phyloP scores from a whole-genome alignment of 2,113 vertebrate genomes.

The Cebidichthys violaceus region DNA sequence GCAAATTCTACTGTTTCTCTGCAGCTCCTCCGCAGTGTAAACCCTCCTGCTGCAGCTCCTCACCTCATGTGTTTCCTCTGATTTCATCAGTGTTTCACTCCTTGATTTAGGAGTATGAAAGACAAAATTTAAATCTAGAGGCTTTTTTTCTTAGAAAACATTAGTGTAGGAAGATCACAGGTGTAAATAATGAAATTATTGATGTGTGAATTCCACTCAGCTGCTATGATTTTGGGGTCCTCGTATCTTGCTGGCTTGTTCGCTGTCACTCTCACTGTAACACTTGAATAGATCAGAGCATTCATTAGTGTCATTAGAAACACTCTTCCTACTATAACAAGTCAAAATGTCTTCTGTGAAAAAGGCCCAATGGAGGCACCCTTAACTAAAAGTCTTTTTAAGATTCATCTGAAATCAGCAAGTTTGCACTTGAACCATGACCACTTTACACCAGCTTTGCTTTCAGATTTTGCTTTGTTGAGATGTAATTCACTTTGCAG shows the following conservation, averaged over 20 bases:
- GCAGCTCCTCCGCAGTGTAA: not conserved
- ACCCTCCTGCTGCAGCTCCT: not conserved
- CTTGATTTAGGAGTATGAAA: not conserved
- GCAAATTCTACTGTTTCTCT: not conserved
- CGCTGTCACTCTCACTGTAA: not conserved
- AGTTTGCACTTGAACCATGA: not conserved
- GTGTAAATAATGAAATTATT: not conserved
- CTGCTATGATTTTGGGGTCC: not conserved
- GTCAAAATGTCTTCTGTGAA: too few relatives aligned
- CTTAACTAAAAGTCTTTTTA: too few relatives aligned
- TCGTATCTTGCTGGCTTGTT: not conserved
- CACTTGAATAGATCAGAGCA: not conserved
- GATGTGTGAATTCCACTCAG: not conserved
- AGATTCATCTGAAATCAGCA: not conserved
- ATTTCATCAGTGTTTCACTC: conserved; percentile 1
- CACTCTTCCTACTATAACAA: too few relatives aligned
- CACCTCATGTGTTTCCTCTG: not conserved
- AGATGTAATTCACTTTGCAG: not conserved
- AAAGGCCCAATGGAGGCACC: too few relatives aligned
- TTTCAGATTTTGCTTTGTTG: too few relatives aligned
- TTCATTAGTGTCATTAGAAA: not conserved
- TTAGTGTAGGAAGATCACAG: too few relatives aligned
- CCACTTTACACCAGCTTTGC: too few relatives aligned
- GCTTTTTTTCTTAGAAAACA: too few relatives aligned
- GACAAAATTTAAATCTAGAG: not conserved